A percentile compares a stretch with the other conserved stretches of the same genome.
Evolutionary conservation across 2,888 invertebrate species (phyloP).

Genomic region (Ferrisia virgata): DNA sequence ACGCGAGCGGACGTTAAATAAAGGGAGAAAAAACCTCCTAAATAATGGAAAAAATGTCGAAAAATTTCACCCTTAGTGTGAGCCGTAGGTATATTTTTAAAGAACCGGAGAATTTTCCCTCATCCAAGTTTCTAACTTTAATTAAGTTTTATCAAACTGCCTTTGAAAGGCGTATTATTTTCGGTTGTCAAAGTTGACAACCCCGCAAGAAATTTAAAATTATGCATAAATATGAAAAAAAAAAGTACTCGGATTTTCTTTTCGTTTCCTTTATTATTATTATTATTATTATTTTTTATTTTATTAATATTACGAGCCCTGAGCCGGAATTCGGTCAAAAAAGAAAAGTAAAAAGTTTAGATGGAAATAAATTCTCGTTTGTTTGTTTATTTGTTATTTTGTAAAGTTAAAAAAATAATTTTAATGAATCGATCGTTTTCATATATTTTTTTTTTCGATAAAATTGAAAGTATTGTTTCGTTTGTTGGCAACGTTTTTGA

Average conservation of each 20-base stretch:
- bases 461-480: too few species aligned
- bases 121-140: not conserved
- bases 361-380: too few species aligned
- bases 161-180: not conserved
- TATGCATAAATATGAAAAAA: not conserved
- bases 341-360: not conserved
- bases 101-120: not conserved
- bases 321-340: not conserved
- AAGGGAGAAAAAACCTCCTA: too few species aligned
- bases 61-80: not conserved
- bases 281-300: not conserved
- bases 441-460: too few species aligned
- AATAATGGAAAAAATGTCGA: not conserved
- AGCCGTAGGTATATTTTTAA: not conserved
- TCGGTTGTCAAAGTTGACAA: not conserved
- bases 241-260: not conserved
- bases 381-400: too few species aligned
- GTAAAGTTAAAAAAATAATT: too few species aligned
- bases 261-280: not conserved
- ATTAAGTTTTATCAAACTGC: conserved; percentile 6
- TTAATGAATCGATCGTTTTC: too few species aligned
- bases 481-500: too few species aligned
- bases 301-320: too few species aligned
- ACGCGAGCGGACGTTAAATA: not conserved
- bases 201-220: not conserved